Conservation (phyloP, 2,888 invertebrate genomes). For the Eucera pruinosa region DNA sequence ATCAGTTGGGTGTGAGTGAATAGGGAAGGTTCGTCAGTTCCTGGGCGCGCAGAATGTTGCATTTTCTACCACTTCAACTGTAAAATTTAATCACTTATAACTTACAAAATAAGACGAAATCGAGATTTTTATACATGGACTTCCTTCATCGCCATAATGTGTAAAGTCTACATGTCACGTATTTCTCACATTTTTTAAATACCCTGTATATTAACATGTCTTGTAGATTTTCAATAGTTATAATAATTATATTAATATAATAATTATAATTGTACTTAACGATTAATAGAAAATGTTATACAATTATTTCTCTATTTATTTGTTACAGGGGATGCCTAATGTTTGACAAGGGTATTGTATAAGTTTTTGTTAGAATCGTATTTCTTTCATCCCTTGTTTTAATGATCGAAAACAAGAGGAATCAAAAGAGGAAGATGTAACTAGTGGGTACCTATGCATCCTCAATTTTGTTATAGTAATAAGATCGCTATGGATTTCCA, state of each 20-base stretch:
- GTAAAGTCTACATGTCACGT: too few species aligned
- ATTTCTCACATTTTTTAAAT: too few species aligned
- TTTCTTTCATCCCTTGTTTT: slow-evolving; percentile 54
- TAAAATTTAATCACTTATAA: too few species aligned
- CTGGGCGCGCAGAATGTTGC: too few species aligned
- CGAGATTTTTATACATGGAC: too few species aligned
- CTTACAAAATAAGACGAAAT: too few species aligned
- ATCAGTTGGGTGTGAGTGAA: too few species aligned
- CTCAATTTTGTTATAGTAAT: slow-evolving; percentile 20
- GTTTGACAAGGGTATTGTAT: slow-evolving; percentile 55
- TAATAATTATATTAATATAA: background rate
- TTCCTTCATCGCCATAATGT: too few species aligned
- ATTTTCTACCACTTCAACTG: too few species aligned
- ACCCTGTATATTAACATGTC: too few species aligned
- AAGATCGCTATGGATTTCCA: slow-evolving; percentile 28
- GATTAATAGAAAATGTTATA: background rate
- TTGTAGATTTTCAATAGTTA: too few species aligned
- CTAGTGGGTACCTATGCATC: slow-evolving; percentile 44
- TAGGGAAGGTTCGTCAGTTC: too few species aligned
- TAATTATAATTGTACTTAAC: background rate
- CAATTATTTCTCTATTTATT: slow-evolving; percentile 11
- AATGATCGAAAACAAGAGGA: slow-evolving; percentile 49
- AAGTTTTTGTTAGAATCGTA: slow-evolving; percentile 47
- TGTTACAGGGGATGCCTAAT: slow-evolving; percentile 52
- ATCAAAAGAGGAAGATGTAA: slow-evolving; percentile 32